Conservation (phyloP, 2,113 vertebrate species). For the Tonatia bakeri region DNA sequence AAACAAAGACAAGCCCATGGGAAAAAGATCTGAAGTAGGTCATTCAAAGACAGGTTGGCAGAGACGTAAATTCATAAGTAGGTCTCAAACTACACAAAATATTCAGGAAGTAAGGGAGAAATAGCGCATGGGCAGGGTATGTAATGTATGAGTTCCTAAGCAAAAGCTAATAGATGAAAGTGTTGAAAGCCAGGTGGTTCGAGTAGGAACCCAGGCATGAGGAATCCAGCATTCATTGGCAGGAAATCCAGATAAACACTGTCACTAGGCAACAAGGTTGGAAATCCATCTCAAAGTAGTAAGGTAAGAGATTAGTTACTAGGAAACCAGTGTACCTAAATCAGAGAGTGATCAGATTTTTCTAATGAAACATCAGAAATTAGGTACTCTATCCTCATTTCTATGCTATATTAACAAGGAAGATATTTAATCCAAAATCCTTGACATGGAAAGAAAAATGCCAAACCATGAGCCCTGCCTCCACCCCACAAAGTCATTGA, state of each 20-base stretch:
- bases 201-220: background rate
- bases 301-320: constrained; percentile 28
- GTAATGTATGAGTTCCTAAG: background rate
- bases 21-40: background rate
- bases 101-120: background rate
- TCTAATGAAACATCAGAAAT: constrained; percentile 1
- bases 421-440: background rate
- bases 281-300: constrained; percentile 3
- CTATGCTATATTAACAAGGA: background rate
- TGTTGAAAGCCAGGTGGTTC: background rate
- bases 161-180: background rate
- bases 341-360: background rate
- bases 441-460: background rate
- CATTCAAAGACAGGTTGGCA: background rate
- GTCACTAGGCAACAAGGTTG: constrained; percentile 49
- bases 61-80: background rate
- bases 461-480: background rate
- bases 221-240: background rate
- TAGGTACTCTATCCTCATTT: background rate
- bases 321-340: background rate
- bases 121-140: background rate
- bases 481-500: background rate
- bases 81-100: background rate
- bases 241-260: constrained; percentile 28
- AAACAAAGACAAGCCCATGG: background rate